Conservation (phyloP, 1,140 invertebrate genomes). For the Bactericera cockerelli region DNA sequence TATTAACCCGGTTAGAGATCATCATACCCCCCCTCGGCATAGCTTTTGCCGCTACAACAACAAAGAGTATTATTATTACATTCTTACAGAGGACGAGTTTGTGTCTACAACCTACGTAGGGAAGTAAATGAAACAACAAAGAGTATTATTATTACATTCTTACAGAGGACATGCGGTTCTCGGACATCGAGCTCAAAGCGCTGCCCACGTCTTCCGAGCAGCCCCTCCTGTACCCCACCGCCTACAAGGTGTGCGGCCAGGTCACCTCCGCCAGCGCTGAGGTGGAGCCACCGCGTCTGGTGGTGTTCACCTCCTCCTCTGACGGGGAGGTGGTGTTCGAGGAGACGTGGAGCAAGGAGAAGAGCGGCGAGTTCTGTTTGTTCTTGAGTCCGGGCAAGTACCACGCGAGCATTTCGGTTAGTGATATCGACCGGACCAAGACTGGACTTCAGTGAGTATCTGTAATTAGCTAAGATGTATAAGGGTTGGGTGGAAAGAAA, state of each 20-base stretch:
- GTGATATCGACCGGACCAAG: slow-evolving; percentile 41
- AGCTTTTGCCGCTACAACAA: too few species aligned
- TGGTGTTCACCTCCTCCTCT: not conserved
- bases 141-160: too few species aligned
- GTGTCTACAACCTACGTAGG: too few species aligned
- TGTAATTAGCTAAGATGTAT: too few species aligned
- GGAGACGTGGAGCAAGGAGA: slow-evolving; percentile 28
- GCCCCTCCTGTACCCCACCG: slow-evolving; percentile 36
- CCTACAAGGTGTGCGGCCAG: slow-evolving; percentile 59
- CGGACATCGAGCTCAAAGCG: slow-evolving; percentile 45
- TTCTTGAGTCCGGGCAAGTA: slow-evolving; percentile 53
- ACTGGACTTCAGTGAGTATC: slow-evolving; percentile 44
- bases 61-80: too few species aligned
- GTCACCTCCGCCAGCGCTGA: slow-evolving; percentile 31
- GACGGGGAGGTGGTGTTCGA: slow-evolving; percentile 19
- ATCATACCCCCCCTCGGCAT: too few species aligned
- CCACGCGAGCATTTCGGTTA: slow-evolving; percentile 44
- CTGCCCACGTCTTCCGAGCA: slow-evolving; percentile 45
- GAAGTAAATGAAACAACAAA: too few species aligned
- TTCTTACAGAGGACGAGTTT: too few species aligned
- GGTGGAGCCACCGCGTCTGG: not conserved
- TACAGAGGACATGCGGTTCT: slow-evolving; percentile 46
- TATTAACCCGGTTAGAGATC: too few species aligned
- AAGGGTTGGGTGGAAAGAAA: too few species aligned
- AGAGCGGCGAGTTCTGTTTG: slow-evolving; percentile 49